Conservation (phyloP, 2,888 invertebrate genomes). For the Nephrotoma flavescens region DNA sequence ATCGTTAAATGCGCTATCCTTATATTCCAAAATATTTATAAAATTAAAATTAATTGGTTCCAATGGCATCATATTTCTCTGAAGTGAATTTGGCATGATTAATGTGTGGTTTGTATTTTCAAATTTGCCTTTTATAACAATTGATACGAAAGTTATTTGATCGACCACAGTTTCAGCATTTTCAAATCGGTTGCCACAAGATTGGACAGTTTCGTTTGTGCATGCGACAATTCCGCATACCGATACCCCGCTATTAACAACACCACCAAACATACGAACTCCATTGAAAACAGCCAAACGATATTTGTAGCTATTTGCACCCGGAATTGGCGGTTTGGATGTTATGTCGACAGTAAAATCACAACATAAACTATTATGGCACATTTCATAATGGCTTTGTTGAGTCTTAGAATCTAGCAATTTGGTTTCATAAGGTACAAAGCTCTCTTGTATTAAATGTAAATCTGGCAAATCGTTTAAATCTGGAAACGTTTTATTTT, state of each 20-base stretch:
- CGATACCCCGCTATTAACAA: conserved; percentile 24
- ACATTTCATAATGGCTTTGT: not conserved
- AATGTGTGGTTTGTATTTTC: not conserved
- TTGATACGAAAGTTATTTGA: conserved; percentile 17
- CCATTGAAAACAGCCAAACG: conserved; percentile 26
- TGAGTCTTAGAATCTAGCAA: not conserved
- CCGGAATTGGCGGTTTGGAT: not conserved
- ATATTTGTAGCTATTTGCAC: conserved; percentile 20
- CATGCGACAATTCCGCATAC: conserved; percentile 30
- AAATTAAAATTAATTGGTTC: not conserved
- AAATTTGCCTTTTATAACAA: not conserved
- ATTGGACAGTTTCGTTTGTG: conserved; percentile 17
- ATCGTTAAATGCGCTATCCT: not conserved
- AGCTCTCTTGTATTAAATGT: not conserved
- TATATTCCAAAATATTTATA: not conserved
- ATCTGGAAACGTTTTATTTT: not conserved
- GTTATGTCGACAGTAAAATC: not conserved
- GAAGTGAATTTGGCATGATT: not conserved
- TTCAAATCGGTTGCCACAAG: conserved; percentile 23
- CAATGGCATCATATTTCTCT: not conserved
- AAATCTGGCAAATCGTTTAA: not conserved
- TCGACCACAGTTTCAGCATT: conserved; percentile 15
- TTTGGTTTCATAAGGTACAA: not conserved
- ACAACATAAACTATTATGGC: conserved; percentile 2
- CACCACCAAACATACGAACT: conserved; percentile 22